Base-by-base conservation (phyloP, 23 tunicate genomes). In the Halocynthia aurantium region DNA sequence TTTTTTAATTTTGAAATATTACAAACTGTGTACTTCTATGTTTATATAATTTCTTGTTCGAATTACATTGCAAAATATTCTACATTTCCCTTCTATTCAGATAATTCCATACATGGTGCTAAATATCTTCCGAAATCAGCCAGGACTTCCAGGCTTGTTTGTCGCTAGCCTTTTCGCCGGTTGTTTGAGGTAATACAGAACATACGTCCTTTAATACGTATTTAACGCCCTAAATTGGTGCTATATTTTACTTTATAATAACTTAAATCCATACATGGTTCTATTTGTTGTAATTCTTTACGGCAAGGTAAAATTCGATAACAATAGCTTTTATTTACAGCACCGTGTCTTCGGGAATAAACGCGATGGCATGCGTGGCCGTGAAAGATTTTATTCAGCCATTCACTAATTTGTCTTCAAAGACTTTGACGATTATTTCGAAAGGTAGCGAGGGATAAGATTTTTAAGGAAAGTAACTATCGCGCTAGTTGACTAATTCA, bases 101-200 rank as follows among this genome's bases (percentile, higher is more conserved):
- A 53, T 74, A 12, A 6, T 74, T 5, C 78, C 78, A 7, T 54
- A 51, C 6, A 74, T 74, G 78, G 57, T 74, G 5, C 6, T 74
- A 5, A 52, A 51, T 0, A 74, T 74, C 31, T 74, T 74, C 5
- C 54, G 56, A 6, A 52, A 53, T 54, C 78, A 74, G 21, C 78
- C 78, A 19, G 78, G 78, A 8, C 57, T 74, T n/a, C 78, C 78
- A 8, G 78, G 78, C 18, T n/a, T 74, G 62, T 74, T 74, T 54
- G 78, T 74, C 1, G 78, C 78, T 18, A 64, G 78, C 6, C 31
- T 74, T 13, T 74, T 74, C 78, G 78, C 78, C 9, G 78, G 78
- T 8, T 74, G 78, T 54, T 64, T 74, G 64, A 74, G 78, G 78
- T 74, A 54, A 74, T 8, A 10, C 44, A 31, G 44, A 31, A 31